These are phyloP conservation scores for Idaea biselata DNA, from an alignment of 2,888 invertebrate species.

Conservation along the genomic window DNA sequence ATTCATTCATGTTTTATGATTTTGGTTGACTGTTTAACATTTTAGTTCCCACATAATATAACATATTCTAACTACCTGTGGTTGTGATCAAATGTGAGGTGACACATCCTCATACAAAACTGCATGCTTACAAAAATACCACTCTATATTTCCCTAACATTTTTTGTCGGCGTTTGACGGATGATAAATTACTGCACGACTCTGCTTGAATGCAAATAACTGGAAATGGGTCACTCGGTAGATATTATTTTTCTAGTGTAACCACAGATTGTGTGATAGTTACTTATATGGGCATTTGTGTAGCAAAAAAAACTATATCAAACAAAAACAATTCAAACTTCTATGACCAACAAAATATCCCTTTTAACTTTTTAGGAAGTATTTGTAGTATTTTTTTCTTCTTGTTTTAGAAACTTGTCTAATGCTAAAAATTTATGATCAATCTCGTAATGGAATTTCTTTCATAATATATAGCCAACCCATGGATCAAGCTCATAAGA, in stretches of 20 bases:
- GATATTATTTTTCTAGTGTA: constrained; percentile 67
- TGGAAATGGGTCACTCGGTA: constrained; percentile 69
- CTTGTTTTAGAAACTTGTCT: too few relatives aligned
- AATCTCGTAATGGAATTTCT: too few relatives aligned
- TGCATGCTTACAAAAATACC: constrained; percentile 30
- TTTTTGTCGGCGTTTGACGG: constrained; percentile 63
- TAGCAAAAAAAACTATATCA: background rate
- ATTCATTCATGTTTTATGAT: background rate
- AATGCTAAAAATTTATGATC: too few relatives aligned
- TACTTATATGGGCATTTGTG: background rate
- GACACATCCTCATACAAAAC: background rate
- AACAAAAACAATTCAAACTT: too few relatives aligned
- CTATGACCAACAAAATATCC: too few relatives aligned
- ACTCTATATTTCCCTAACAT: constrained; percentile 43
- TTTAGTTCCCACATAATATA: too few relatives aligned
- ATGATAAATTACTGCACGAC: constrained; percentile 68
- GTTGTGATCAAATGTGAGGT: background rate
- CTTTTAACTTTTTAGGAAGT: too few relatives aligned
- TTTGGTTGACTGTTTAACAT: too few relatives aligned
- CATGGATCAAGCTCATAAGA: too few relatives aligned
- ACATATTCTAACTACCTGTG: too few relatives aligned
- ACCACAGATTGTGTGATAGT: constrained; percentile 37
- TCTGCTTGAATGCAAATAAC: constrained; percentile 73
- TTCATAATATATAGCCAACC: too few relatives aligned
- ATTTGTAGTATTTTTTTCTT: too few relatives aligned